Conservation (phyloP, 2,113 vertebrate genomes). For the Genyomyrus donnyi region DNA sequence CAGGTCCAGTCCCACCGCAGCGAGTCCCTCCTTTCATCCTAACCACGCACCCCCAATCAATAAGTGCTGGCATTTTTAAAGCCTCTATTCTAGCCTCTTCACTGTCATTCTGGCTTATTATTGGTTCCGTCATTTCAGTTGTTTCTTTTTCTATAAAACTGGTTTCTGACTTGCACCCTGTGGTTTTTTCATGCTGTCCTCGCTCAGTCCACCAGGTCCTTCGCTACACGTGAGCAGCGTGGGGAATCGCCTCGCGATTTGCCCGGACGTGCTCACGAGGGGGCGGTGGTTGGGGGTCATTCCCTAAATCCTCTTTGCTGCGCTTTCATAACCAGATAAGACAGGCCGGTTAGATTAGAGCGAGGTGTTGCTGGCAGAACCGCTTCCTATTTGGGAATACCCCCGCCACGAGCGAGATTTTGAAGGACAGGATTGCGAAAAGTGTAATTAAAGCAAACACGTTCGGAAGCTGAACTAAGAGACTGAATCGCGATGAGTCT, state of each 20-base stretch:
- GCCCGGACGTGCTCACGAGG: constrained; percentile 47
- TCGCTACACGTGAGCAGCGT: neutral
- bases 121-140: neutral
- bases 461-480: neutral
- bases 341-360: constrained; percentile 22
- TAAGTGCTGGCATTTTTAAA: neutral
- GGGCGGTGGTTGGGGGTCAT: constrained; percentile 52
- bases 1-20: neutral
- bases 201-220: neutral
- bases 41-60: neutral
- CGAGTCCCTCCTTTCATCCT: neutral
- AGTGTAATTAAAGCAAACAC: neutral
- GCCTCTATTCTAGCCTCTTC: neutral
- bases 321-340: constrained; percentile 62
- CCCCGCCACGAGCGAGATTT: neutral
- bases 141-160: neutral
- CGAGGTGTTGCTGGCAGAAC: constrained; percentile 20
- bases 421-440: neutral
- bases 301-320: constrained; percentile 63
- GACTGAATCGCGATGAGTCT: neutral
- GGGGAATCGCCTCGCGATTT: constrained; percentile 24
- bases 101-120: neutral
- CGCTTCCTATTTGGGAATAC: constrained; percentile 32
- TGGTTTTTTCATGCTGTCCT: neutral
- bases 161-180: neutral